Base-by-base conservation (phyloP, 2,797 vertebrate genomes). In the Phalloptychus januarius region DNA sequence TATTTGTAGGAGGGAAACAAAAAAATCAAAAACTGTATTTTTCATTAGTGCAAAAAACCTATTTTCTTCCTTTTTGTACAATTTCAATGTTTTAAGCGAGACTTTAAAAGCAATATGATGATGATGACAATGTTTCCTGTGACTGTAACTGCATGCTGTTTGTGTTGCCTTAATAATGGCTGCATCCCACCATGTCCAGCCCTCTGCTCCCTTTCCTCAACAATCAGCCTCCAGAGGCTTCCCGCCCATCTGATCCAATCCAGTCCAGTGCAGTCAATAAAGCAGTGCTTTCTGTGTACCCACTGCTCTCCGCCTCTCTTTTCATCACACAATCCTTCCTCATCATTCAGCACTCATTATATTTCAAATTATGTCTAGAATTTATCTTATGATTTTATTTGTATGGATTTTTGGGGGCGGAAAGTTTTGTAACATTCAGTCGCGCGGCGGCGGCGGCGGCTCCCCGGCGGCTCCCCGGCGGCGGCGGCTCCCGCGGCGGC, bases 41-140 rank as follows among this genome's bases (percentile, higher is more conserved):
- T 99, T 98, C 97, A 98, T 98, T 98, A 97, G 97, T 97, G 97
- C 97, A 96, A 96, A 97, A 98, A 97, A 97, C 95, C 96, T 97
- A 98, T 98, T 98, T 98, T 97, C 97, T 95, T 94, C 94, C 97
- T 97, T 97, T 99, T 99, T 98, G 97, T 98, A 99, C 97, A 97
- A 97, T 96, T 98, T 98, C 95, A 95, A 97, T 97, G 97, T 98
- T 94, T 96, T 90, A 89, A 95, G 96, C 96, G 93, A 95, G 95
- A 96, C 96, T 96, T 97, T 97, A 96, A 97, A 97, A 99, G 98
- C 98, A 98, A 98, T 99, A 99, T 97, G 96, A 98, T 97, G 90
- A 90, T 93, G 95, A 95, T 96, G 96, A 97, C 93, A 94, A 95
- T 71, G 92, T 97, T 96, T 96, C 93, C 95, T 92, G 96, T 96